Evolutionary conservation across 2,888 invertebrate genomes (phyloP).

Genomic region (Cremastinae sp.): DNA sequence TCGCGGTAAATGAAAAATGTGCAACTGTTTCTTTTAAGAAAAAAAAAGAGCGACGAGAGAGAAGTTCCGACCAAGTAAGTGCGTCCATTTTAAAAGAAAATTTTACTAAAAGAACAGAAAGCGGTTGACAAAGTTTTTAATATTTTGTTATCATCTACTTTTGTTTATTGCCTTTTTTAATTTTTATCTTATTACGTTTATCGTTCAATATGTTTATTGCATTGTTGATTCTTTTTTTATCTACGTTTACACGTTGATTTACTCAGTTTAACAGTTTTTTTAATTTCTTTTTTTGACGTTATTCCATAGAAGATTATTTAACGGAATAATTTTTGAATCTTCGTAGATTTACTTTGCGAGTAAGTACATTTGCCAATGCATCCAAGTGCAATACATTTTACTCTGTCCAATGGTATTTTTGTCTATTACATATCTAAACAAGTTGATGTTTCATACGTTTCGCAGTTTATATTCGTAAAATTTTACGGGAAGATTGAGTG

Average conservation of each 20-base stretch:
- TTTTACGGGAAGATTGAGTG: not conserved
- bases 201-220: conserved; percentile 34
- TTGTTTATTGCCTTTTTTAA: conserved; percentile 36
- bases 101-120: not conserved
- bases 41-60: conserved; percentile 11
- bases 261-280: conserved; percentile 27
- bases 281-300: conserved; percentile 12
- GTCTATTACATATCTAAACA: conserved; percentile 67
- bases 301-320: not conserved
- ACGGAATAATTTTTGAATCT: conserved; percentile 19
- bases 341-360: conserved; percentile 3
- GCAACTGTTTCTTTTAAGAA: conserved; percentile 73
- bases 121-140: conserved; percentile 13
- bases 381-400: conserved; percentile 45
- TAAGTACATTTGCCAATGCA: conserved; percentile 35
- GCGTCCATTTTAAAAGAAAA: conserved; percentile 19
- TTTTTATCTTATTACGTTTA: conserved; percentile 25
- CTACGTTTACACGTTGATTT: conserved; percentile 34
- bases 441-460: conserved; percentile 43
- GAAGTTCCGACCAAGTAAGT: conserved; percentile 24
- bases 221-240: conserved; percentile 39
- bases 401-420: conserved; percentile 57
- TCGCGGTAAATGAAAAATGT: conserved; percentile 81
- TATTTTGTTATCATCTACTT: conserved; percentile 33
- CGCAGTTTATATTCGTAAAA: conserved; percentile 3